Conservation (phyloP, 1,140 invertebrate species). For the Cyclargus thomasi region DNA sequence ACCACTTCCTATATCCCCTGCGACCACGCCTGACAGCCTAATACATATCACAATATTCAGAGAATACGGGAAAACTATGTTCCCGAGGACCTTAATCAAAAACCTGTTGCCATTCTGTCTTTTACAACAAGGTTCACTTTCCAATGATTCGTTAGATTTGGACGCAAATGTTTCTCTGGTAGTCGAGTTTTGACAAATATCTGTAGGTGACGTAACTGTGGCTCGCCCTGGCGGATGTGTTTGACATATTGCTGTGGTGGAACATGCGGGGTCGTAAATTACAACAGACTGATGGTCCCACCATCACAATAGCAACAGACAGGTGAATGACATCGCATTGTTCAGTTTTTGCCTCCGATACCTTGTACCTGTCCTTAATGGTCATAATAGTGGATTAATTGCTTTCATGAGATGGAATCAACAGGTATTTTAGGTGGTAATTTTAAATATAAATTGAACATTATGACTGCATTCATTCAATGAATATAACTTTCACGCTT, state of each 20-base stretch:
- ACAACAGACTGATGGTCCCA: conserved; percentile 21
- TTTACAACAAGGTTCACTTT: conserved; percentile 32
- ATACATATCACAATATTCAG: conserved; percentile 56
- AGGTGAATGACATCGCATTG: not conserved
- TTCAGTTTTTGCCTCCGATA: not conserved
- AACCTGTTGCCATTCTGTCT: conserved; percentile 17
- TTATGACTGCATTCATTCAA: not conserved
- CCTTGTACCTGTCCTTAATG: not conserved
- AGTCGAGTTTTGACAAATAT: conserved; percentile 67
- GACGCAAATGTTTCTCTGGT: conserved; percentile 35
- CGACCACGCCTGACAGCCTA: conserved; percentile 55
- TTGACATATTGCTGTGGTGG: conserved; percentile 70
- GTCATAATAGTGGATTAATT: not conserved
- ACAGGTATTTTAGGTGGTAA: not conserved
- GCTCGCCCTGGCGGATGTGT: conserved; percentile 58
- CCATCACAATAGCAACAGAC: not conserved
- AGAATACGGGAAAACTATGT: conserved; percentile 32
- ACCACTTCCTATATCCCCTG: conserved; percentile 40
- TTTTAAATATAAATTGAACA: not conserved
- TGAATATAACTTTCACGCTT: no score
- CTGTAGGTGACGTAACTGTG: conserved; percentile 63
- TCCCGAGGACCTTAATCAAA: conserved; percentile 4
- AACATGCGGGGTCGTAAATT: conserved; percentile 60
- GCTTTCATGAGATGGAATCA: not conserved
- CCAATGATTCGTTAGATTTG: not conserved